phyloP scores from a whole-genome alignment of 2,888 invertebrate species.

The Dorcus hopei region DNA sequence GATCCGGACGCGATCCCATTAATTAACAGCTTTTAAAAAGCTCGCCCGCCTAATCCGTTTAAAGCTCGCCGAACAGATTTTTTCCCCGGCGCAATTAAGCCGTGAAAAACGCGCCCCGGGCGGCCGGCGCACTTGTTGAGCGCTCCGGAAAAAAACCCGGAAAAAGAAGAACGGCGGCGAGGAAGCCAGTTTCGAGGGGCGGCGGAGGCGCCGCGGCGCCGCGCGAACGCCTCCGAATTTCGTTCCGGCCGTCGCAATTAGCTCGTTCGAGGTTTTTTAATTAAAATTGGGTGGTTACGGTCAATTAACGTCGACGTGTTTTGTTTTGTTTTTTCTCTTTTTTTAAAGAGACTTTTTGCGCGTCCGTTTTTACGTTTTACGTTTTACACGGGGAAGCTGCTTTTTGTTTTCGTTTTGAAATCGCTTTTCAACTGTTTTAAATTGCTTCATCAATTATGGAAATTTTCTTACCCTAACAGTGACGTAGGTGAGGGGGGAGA shows the following conservation, averaged over 20 bases:
- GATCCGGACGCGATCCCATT: constrained; percentile 6
- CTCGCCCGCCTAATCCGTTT: constrained; percentile 17
- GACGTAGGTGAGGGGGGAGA: no score
- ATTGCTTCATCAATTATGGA: no score
- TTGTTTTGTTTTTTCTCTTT: not conserved
- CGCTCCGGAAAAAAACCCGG: constrained; percentile 24
- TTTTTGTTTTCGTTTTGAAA: no score
- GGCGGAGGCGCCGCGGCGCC: constrained; percentile 1
- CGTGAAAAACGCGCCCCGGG: constrained; percentile 20
- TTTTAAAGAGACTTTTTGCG: not conserved
- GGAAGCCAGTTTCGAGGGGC: constrained; percentile 15
- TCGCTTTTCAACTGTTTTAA: no score
- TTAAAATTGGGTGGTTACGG: constrained; percentile 33
- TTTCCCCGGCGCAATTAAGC: constrained; percentile 18
- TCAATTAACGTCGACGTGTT: constrained; percentile 28
- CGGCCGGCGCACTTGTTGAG: constrained; percentile 37
- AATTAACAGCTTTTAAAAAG: constrained; percentile 27
- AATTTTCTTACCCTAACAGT: no score
- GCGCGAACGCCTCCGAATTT: constrained; percentile 2
- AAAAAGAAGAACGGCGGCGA: not conserved
- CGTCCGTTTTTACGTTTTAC: not conserved
- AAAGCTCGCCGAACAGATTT: constrained; percentile 4
- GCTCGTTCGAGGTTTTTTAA: constrained; percentile 35
- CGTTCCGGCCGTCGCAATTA: constrained; percentile 29
- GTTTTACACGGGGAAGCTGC: not conserved